Evolutionary conservation across 2,797 vertebrate species (phyloP), one percentile per base, ranked within the genome.

Genomic region (Danio aesculapii): DNA sequence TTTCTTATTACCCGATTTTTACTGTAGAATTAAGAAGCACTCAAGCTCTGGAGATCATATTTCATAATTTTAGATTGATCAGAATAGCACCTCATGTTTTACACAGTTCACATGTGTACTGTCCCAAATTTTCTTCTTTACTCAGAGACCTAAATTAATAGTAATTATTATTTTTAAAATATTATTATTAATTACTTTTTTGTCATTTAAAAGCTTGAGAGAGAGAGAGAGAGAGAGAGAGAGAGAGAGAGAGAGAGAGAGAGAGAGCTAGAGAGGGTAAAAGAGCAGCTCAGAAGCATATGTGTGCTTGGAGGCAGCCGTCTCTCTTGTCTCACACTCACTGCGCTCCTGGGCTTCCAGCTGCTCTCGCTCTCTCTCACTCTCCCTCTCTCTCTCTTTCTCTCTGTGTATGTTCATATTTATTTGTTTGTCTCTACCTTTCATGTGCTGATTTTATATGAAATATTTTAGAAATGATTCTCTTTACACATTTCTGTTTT

Each of bases 261-360:
- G n/a, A n/a, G n/a, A n/a, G n/a, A n/a, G n/a, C 30, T 41, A 47
- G 41, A 14, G 47, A 50, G 11, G 0, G 3, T 3, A 44, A 76
- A 52, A 66, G 50, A 79, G 52, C 8, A 41, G 70, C 58, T 50
- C 52, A 76, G 67, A 83, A 79, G 53, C 86, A 87, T 85, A 87
- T 86, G 84, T 79, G 49, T 79, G 80, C 84, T 85, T 52, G 39
- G 81, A 84, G 86, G 86, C 86, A 83, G 75, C 73, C 62, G 74
- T 67, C 77, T 73, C 79, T 61, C 68, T 69, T 69, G 67, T 82
- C 82, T 84, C 63, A 52, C 39, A 47, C 80, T 78, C 43, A 66
- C 69, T 77, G 61, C 49, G 84, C 86, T 83, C 61, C 50, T 75
- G 81, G 80, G 84, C 83, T 63, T 83, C 81, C 80, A 87, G 84